phyloP scores from a whole-genome alignment of 2,888 invertebrate genomes.

The Sacculina carcini region DNA sequence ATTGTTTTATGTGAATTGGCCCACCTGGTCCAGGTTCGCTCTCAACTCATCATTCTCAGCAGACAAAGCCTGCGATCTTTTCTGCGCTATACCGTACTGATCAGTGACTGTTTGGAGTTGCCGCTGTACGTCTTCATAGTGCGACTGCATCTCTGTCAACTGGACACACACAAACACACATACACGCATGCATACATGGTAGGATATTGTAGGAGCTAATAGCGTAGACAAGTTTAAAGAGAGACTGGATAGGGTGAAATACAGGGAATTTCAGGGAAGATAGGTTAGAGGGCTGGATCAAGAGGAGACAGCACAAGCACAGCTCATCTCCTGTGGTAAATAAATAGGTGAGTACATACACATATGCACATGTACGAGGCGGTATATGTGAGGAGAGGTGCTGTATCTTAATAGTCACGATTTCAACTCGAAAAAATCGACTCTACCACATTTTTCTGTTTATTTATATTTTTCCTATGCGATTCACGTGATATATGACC shows the following conservation, averaged over 20 bases:
- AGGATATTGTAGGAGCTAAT: too few species aligned
- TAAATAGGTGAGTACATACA: too few species aligned
- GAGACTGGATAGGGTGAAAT: constrained; percentile 8
- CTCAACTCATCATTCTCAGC: constrained; percentile 89
- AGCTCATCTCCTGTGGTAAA: too few species aligned
- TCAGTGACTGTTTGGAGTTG: constrained; percentile 85
- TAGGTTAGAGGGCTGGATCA: background rate
- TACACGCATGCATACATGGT: background rate
- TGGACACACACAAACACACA: background rate
- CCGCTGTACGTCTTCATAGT: constrained; percentile 87
- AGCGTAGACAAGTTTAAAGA: background rate
- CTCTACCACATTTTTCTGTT: too few species aligned
- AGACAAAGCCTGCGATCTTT: constrained; percentile 61
- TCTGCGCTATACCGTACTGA: constrained; percentile 67
- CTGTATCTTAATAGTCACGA: too few species aligned
- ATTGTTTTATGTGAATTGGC: constrained; percentile 15
- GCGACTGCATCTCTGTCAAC: constrained; percentile 54
- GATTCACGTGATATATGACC: too few species aligned
- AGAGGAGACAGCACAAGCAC: background rate
- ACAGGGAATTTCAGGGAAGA: too few species aligned
- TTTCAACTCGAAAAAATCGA: too few species aligned
- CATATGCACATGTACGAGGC: too few species aligned
- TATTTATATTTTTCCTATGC: too few species aligned
- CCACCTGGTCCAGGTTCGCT: constrained; percentile 56
- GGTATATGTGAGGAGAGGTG: too few species aligned